Evolutionary conservation across 2,797 vertebrate genomes (phyloP).

Genomic region (Sebastes steindachneri): DNA sequence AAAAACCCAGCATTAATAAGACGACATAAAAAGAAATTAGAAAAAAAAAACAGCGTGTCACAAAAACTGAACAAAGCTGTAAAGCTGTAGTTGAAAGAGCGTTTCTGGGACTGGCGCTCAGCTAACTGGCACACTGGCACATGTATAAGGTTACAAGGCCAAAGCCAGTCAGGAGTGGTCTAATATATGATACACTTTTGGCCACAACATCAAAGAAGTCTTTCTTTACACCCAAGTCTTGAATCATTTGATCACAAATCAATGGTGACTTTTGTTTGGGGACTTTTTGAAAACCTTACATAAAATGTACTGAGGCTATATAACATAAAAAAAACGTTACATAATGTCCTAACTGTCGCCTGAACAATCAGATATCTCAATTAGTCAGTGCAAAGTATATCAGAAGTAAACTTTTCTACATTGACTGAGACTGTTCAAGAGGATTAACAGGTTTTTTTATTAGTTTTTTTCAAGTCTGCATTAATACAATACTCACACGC

Average conservation of each 20-base stretch:
- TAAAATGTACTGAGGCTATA: background rate
- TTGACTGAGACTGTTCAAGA: background rate
- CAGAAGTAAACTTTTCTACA: background rate
- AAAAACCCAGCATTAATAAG: conserved; percentile 11
- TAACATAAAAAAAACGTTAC: background rate
- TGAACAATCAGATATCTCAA: background rate
- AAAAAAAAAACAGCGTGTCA: conserved; percentile 17
- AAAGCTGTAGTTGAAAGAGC: conserved; percentile 11
- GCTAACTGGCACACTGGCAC: conserved; percentile 55
- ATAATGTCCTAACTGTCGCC: background rate
- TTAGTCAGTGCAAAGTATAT: background rate
- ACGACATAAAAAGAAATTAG: conserved; percentile 16
- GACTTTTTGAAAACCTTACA: background rate
- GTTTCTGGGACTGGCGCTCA: conserved; percentile 22
- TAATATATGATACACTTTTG: conserved; percentile 60
- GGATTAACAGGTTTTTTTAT: background rate
- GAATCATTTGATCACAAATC: conserved; percentile 45
- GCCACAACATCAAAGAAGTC: conserved; percentile 52
- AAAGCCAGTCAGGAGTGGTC: conserved; percentile 39
- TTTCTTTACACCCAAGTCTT: conserved; percentile 48
- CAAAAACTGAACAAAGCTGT: conserved; percentile 45
- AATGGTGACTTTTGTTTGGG: conserved; percentile 22
- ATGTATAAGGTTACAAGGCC: conserved; percentile 56
- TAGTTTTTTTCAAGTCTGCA: background rate
- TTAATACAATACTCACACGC: background rate